Evolutionary conservation across 2,888 invertebrate species (phyloP), one percentile per base, ranked within the genome.

Genomic region (Tricholauxania praeusta): DNA sequence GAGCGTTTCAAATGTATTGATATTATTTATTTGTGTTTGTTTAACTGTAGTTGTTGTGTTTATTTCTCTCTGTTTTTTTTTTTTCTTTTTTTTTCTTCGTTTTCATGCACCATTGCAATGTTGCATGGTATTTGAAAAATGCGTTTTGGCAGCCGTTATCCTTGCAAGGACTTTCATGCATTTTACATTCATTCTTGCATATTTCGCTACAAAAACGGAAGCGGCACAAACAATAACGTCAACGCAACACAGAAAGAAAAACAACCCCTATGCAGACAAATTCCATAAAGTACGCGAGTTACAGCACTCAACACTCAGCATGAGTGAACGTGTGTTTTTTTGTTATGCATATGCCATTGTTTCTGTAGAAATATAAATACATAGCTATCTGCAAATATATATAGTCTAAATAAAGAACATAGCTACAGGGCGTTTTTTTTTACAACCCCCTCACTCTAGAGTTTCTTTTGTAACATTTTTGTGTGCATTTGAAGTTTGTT

Each of bases 41-140:
- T 49, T 47, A 49, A 19, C 49, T 48, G 52, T 57, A 53, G 70
- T 62, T 49, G 60, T 60, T 66, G 66, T 64, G 28, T 28, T 28
- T 28, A 28, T 28, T 28, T 28, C 28, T 28, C 2, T 28, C 28
- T n/a, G n/a, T n/a, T 39, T 66, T 15, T 52, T 62, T 62, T n/a
- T 53, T 63, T 22, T 78, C 72, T 76, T 76, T 73, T 78, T 72
- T 73, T 74, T 75, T 69, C 65, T 53, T 72, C 68, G 48, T 28
- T 57, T 59, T 68, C 59, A 59, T 68, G 68, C 74, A 73, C 72
- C 76, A 68, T 76, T 77, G 74, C 71, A 77, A 77, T 77, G 77
- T 74, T 75, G 77, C 74, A 72, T 67, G 77, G 75, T 75, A 77
- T 77, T 74, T 74, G 73, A 74, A 77, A 77, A 77, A 77, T 77